A percentile compares a stretch with the other conserved stretches of the same genome.
These are phyloP conservation scores for Mesocricetus auratus DNA, from an alignment of 2,113 vertebrate genomes.

Conservation along the genomic window DNA sequence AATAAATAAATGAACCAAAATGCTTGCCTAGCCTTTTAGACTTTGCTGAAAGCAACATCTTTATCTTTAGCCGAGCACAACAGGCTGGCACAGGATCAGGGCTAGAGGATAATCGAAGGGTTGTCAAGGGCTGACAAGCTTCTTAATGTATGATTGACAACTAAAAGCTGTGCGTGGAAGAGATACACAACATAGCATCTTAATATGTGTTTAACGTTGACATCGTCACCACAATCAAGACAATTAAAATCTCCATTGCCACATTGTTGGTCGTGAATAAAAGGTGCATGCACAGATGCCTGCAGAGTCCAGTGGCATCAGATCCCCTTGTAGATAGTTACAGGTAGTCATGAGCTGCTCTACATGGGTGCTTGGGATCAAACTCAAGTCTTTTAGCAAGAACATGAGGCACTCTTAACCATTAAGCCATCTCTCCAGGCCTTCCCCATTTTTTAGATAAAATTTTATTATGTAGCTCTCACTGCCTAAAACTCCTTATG, in stretches of 20 bases:
- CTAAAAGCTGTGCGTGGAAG: not conserved
- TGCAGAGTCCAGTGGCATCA: not conserved
- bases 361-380: not conserved
- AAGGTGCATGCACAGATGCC: not conserved
- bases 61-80: conserved; percentile 28
- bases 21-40: conserved; percentile 26
- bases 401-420: not conserved
- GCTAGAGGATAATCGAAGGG: not conserved
- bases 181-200: not conserved
- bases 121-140: not conserved
- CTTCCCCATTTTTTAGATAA: not conserved
- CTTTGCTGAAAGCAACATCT: conserved; percentile 45
- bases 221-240: not conserved
- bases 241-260: not conserved
- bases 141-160: not conserved
- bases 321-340: not conserved
- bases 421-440: not conserved
- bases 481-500: not conserved
- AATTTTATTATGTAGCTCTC: not conserved
- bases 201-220: not conserved
- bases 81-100: not conserved
- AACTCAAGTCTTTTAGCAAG: not conserved
- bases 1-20: conserved; percentile 56
- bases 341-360: not conserved
- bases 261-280: not conserved